A percentile compares a stretch with the other conserved stretches of the same genome.
Evolutionary conservation across 2,113 vertebrate species (phyloP).

Genomic region (Entomyzon cyanotis): DNA sequence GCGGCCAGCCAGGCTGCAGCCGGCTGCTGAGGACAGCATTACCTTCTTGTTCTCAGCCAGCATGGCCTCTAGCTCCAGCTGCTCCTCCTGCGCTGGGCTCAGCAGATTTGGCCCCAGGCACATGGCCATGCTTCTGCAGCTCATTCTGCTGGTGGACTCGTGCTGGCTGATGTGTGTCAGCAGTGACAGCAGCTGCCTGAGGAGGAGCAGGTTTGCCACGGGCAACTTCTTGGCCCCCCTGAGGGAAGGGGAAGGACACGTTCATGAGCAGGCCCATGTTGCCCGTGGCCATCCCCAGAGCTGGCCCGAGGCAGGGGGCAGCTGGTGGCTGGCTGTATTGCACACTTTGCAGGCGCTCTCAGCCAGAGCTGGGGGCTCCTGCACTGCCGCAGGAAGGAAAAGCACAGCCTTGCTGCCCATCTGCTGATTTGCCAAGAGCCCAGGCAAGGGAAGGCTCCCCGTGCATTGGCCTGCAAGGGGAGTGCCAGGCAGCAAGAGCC

Average conservation of each 20-base stretch:
- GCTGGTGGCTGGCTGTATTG: not conserved
- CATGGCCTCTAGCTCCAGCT: not conserved
- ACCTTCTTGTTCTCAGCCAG: not conserved
- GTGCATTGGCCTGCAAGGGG: no score
- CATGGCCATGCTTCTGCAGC: not conserved
- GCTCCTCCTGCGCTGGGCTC: not conserved
- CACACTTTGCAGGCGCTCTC: not conserved
- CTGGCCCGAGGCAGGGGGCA: no score
- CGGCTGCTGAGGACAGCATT: fast-evolving
- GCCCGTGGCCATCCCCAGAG: not conserved
- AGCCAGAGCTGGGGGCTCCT: fast-evolving
- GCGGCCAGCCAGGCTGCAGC: not conserved
- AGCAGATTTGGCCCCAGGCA: not conserved
- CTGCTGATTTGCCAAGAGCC: not conserved
- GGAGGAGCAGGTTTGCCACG: not conserved
- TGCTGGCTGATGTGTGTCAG: fast-evolving
- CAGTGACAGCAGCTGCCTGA: not conserved
- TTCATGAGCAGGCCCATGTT: no score
- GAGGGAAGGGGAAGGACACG: not conserved
- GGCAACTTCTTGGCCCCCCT: not conserved
- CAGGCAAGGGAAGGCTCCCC: not conserved
- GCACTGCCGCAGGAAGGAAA: fast-evolving
- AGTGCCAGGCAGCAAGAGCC: not conserved
- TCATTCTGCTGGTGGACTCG: not conserved
- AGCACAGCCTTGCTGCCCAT: not conserved